These are phyloP conservation scores for Xylocampa areola DNA, from an alignment of 2,888 invertebrate species.

Conservation along the genomic window DNA sequence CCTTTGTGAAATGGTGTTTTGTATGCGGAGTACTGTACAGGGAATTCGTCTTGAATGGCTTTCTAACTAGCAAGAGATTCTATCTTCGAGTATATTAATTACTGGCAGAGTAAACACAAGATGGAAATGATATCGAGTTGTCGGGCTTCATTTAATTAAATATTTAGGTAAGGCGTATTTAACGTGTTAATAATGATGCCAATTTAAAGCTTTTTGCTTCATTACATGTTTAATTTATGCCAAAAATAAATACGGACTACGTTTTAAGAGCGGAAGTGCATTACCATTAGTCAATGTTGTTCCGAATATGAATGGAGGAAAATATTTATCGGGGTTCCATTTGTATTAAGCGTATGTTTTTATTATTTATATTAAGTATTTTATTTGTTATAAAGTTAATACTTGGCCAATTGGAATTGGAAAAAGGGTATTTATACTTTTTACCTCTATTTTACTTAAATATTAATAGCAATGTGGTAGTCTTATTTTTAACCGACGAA, in stretches of 20 bases:
- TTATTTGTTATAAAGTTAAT: no score
- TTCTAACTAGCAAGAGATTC: conserved; percentile 33
- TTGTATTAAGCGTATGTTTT: conserved; percentile 8
- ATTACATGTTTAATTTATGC: conserved; percentile 9
- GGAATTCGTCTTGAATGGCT: conserved; percentile 47
- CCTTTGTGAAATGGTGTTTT: conserved; percentile 54
- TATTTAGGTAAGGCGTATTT: conserved; percentile 4
- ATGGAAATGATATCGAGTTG: conserved; percentile 7
- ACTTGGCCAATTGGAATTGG: no score
- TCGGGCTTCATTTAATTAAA: conserved; percentile 5
- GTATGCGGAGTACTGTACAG: conserved; percentile 49
- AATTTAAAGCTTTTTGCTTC: conserved; percentile 7
- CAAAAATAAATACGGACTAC: conserved; percentile 12
- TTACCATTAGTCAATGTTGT: conserved; percentile 23
- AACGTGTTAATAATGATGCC: neutral
- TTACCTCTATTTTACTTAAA: no score
- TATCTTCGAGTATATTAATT: conserved; percentile 32
- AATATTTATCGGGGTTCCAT: conserved; percentile 1
- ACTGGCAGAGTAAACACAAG: conserved; percentile 21
- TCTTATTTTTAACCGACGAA: no score
- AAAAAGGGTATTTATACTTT: no score
- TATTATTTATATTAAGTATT: conserved; percentile 39
- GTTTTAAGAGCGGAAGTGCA: conserved; percentile 4
- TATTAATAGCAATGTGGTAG: no score
- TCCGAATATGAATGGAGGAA: conserved; percentile 10